Conservation (phyloP, 2,113 vertebrate genomes). For the Cygnus buccinator region DNA sequence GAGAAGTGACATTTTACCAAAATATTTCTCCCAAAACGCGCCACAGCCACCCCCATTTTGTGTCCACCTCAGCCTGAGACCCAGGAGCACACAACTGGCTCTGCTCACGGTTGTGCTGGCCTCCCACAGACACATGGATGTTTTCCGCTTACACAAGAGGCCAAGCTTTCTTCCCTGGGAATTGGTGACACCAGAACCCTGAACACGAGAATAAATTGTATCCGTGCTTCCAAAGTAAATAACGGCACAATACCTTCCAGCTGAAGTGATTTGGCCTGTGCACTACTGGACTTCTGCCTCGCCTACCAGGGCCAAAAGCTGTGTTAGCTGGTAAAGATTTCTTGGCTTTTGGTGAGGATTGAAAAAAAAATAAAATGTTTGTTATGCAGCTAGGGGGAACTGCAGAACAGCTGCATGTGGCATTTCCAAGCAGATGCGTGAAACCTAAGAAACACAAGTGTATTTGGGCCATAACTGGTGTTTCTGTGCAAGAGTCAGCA, state of each 20-base stretch:
- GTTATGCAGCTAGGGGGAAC: neutral
- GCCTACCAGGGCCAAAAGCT: neutral
- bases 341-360: neutral
- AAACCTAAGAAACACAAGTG: neutral
- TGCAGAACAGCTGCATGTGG: neutral
- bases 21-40: neutral
- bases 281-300: neutral
- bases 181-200: neutral
- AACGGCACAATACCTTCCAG: slow-evolving; percentile 48
- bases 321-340: neutral
- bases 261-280: slow-evolving; percentile 26
- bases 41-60: neutral
- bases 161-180: slow-evolving; percentile 17
- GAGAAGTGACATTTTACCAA: neutral
- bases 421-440: neutral
- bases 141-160: neutral
- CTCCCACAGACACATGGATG: neutral
- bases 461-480: neutral
- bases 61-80: neutral
- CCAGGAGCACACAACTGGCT: neutral
- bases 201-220: neutral
- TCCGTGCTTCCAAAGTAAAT: slow-evolving; percentile 46
- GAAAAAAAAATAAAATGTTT: neutral
- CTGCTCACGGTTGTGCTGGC: neutral
- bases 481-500: neutral